Evolutionary conservation across 2,113 vertebrate species (phyloP).

Genomic region (Montifringilla adamsi): DNA sequence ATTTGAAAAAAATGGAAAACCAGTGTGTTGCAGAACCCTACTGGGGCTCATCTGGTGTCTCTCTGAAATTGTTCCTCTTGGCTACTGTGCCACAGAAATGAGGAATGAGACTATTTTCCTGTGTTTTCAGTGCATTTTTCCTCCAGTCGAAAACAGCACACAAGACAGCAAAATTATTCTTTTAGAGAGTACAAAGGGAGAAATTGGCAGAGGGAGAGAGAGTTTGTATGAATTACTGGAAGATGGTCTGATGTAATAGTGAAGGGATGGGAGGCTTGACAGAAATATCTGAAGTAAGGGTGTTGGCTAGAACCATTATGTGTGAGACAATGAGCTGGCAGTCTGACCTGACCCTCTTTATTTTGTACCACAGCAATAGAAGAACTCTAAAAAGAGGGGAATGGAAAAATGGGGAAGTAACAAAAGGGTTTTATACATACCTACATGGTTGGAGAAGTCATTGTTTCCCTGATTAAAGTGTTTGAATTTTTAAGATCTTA

Average conservation of each 20-base stretch:
- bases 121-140: neutral
- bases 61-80: neutral
- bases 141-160: neutral
- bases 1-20: neutral
- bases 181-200: neutral
- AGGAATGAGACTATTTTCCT: neutral
- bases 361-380: neutral
- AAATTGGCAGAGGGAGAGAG: neutral
- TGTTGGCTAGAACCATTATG: neutral
- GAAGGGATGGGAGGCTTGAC: neutral
- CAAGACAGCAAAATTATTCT: neutral
- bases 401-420: neutral
- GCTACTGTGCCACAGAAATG: neutral
- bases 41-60: neutral
- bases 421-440: neutral
- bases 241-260: conserved; percentile 1
- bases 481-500: neutral
- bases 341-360: neutral
- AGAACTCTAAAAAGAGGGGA: neutral
- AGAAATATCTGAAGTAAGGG: neutral
- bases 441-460: neutral
- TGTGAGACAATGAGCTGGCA: conserved; percentile 20
- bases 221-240: conserved; percentile 20
- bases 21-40: neutral
- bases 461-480: neutral